These are phyloP conservation scores for Tautogolabrus adspersus DNA, from an alignment of 2,113 vertebrate genomes.

Conservation along the genomic window DNA sequence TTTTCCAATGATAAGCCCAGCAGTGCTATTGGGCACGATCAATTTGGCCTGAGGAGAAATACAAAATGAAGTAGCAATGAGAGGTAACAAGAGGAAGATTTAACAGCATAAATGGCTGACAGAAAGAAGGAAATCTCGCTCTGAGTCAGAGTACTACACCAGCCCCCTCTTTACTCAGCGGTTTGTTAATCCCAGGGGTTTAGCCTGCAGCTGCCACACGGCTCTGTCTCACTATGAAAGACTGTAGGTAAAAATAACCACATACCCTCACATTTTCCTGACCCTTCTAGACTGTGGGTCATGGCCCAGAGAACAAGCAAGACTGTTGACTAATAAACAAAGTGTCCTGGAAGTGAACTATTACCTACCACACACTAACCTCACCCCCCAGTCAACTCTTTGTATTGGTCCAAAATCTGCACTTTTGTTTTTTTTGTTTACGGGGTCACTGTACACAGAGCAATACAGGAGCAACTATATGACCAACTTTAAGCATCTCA, in stretches of 20 bases:
- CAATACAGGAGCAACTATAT: background rate
- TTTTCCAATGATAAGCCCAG: conserved; percentile 94
- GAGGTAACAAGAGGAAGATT: conserved; percentile 40
- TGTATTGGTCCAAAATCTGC: background rate
- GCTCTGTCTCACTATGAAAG: conserved; percentile 80
- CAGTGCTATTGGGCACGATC: conserved; percentile 95
- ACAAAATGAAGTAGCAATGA: conserved; percentile 62
- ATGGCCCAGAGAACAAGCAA: conserved; percentile 57
- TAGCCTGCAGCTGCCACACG: conserved; percentile 83
- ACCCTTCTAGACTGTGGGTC: conserved; percentile 71
- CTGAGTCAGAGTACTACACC: conserved; percentile 71
- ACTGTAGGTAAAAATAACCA: conserved; percentile 84
- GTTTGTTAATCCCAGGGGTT: conserved; percentile 85
- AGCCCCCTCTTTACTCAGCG: conserved; percentile 80
- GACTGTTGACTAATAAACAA: conserved; percentile 55
- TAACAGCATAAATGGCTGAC: conserved; percentile 49
- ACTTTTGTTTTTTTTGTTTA: background rate
- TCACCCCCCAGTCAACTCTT: conserved; percentile 24
- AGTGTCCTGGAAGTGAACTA: conserved; percentile 52
- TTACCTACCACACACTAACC: conserved; percentile 14
- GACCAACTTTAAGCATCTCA: background rate
- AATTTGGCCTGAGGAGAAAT: conserved; percentile 88
- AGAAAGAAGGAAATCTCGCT: conserved; percentile 58
- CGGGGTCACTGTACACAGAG: background rate
- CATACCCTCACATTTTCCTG: conserved; percentile 81